A percentile compares a stretch with the other conserved stretches of the same genome.
These are phyloP conservation scores for Sebastiscus albofasciatus DNA, from an alignment of 2,797 vertebrate genomes.

Conservation along the genomic window DNA sequence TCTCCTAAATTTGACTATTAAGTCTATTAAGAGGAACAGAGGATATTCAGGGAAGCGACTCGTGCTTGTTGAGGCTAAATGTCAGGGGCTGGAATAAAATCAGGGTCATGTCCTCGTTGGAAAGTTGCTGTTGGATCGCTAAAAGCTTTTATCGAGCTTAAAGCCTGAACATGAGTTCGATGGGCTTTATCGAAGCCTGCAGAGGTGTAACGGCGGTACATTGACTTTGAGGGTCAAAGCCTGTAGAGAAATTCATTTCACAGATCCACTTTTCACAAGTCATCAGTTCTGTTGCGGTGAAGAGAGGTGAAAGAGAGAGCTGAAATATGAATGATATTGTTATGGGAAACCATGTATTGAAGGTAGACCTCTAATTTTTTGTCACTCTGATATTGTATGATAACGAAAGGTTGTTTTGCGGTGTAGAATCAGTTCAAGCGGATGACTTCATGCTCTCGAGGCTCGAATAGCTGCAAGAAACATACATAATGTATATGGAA, in stretches of 20 bases:
- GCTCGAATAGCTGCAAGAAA: slow-evolving; percentile 37
- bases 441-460: slow-evolving; percentile 17
- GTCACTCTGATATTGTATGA: neutral
- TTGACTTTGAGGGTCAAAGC: slow-evolving; percentile 18
- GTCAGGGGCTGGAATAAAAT: slow-evolving; percentile 42
- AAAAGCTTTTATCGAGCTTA: slow-evolving; percentile 36
- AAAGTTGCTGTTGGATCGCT: slow-evolving; percentile 30
- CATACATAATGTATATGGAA: slow-evolving; percentile 47
- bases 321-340: slow-evolving; percentile 25
- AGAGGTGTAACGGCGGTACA: slow-evolving; percentile 7
- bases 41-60: neutral
- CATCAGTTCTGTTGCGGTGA: slow-evolving; percentile 2
- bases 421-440: slow-evolving; percentile 9
- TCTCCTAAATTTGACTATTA: neutral
- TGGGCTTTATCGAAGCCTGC: slow-evolving; percentile 21
- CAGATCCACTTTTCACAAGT: slow-evolving; percentile 23
- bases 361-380: neutral
- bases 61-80: slow-evolving; percentile 43
- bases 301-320: slow-evolving; percentile 22
- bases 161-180: slow-evolving; percentile 15
- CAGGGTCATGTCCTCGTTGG: slow-evolving; percentile 34
- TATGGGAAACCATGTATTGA: slow-evolving; percentile 6
- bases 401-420: slow-evolving; percentile 31
- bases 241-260: slow-evolving; percentile 16
- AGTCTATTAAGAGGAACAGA: slow-evolving; percentile 1